These are phyloP conservation scores for Borostomias antarcticus DNA, from an alignment of 2,797 vertebrate species.

Conservation along the genomic window DNA sequence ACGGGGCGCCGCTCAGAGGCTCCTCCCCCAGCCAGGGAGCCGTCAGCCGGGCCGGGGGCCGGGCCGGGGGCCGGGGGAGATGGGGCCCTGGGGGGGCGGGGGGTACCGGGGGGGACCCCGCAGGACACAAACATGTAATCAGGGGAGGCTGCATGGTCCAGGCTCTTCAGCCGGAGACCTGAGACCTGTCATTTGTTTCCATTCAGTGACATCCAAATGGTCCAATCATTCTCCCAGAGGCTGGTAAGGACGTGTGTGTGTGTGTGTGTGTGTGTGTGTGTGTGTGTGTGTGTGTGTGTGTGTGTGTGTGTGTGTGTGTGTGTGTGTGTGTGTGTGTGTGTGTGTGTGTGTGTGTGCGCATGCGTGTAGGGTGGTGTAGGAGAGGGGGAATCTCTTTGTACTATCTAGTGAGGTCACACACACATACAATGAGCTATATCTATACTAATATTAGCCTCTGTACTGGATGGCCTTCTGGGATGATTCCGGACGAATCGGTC, in stretches of 20 bases:
- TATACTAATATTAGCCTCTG: background rate
- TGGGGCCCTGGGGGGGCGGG: too few relatives aligned
- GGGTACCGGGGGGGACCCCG: conserved; percentile 4
- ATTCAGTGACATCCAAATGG: conserved; percentile 51
- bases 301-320: too few relatives aligned
- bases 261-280: conserved; percentile 7
- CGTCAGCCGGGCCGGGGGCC: too few relatives aligned
- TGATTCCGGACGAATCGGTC: background rate
- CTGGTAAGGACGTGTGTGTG: conserved; percentile 47
- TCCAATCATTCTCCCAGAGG: conserved; percentile 33
- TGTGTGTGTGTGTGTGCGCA: too few relatives aligned
- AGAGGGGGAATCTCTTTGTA: background rate
- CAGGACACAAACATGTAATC: conserved; percentile 70
- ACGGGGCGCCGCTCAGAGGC: too few relatives aligned
- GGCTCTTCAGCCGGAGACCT: conserved; percentile 39
- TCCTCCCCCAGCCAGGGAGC: too few relatives aligned
- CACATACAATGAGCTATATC: background rate
- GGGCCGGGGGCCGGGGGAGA: background rate
- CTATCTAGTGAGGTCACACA: background rate
- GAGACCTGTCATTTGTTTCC: conserved; percentile 67
- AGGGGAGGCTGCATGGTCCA: conserved; percentile 27
- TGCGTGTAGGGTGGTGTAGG: background rate
- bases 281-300: background rate
- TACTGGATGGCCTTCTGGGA: background rate
- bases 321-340: conserved; percentile 47